Evolutionary conservation across 2,797 vertebrate species (phyloP).

Genomic region (Peromyscus nudipes): DNA sequence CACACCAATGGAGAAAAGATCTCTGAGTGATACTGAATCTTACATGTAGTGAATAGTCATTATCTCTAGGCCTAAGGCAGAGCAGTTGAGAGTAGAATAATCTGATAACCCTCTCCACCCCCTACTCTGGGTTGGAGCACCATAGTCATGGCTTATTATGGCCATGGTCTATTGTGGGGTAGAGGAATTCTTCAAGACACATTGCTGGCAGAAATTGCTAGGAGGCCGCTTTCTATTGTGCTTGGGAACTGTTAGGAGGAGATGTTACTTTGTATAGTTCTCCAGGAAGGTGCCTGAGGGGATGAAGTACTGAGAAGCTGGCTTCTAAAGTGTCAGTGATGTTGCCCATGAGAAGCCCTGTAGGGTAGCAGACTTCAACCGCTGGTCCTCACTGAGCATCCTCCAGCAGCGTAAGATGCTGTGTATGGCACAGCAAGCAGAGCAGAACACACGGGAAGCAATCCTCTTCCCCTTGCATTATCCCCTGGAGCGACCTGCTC

Average conservation of each 20-base stretch:
- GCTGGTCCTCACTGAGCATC: accelerated
- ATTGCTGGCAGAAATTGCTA: neutral
- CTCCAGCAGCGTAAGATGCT: neutral
- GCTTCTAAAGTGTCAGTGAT: neutral
- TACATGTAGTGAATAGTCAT: neutral
- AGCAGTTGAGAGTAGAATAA: neutral
- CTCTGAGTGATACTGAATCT: neutral
- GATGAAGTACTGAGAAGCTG: neutral
- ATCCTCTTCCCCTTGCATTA: neutral
- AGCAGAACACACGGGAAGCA: neutral
- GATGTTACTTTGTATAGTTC: neutral
- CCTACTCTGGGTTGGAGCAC: neutral
- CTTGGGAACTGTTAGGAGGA: neutral
- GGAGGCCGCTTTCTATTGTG: neutral
- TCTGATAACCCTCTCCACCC: neutral
- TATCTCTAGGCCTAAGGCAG: neutral
- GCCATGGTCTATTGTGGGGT: too few relatives aligned
- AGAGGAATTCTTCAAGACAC: neutral
- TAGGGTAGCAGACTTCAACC: neutral
- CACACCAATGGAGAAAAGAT: neutral
- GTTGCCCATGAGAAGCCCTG: neutral
- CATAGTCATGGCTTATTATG: neutral
- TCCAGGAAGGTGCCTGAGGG: neutral
- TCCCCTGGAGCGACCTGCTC: neutral
- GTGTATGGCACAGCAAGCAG: neutral